Evolutionary conservation across 2,113 vertebrate species (phyloP).

Genomic region (Lonchura striata): DNA sequence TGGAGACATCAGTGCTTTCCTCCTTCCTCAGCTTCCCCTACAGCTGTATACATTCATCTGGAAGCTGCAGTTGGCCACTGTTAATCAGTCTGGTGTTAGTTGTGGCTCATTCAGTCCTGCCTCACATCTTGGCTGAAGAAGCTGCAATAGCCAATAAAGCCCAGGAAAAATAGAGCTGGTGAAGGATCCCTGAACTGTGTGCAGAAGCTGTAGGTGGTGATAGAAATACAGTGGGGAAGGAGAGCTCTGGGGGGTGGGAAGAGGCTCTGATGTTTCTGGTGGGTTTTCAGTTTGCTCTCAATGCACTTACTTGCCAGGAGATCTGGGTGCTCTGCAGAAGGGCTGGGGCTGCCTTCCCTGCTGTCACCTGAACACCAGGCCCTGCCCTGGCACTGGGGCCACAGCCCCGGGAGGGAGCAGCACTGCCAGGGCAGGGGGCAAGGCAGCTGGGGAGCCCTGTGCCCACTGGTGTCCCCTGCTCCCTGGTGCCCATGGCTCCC

Average conservation of each 20-base stretch:
- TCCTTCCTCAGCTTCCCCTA: background rate
- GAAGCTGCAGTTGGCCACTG: background rate
- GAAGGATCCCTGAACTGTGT: background rate
- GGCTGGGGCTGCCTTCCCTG: background rate
- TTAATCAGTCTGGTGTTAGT: background rate
- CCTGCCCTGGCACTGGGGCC: background rate
- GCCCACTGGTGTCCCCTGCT: accelerated
- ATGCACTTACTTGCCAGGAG: background rate
- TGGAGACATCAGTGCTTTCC: background rate
- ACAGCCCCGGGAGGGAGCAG: background rate
- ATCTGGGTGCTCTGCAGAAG: background rate
- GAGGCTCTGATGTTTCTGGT: background rate
- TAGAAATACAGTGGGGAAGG: background rate
- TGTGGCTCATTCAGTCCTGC: background rate
- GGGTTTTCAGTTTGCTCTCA: background rate
- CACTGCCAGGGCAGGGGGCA: no score
- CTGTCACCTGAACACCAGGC: background rate
- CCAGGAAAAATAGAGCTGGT: background rate
- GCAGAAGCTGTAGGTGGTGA: background rate
- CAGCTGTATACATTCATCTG: background rate
- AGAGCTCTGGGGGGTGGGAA: background rate
- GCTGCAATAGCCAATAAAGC: background rate
- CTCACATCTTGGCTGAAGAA: background rate
- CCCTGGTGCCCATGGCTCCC: background rate
- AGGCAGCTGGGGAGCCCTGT: background rate